Base-by-base conservation (phyloP, 1,140 invertebrate genomes). In the Polypedilum pembai region DNA sequence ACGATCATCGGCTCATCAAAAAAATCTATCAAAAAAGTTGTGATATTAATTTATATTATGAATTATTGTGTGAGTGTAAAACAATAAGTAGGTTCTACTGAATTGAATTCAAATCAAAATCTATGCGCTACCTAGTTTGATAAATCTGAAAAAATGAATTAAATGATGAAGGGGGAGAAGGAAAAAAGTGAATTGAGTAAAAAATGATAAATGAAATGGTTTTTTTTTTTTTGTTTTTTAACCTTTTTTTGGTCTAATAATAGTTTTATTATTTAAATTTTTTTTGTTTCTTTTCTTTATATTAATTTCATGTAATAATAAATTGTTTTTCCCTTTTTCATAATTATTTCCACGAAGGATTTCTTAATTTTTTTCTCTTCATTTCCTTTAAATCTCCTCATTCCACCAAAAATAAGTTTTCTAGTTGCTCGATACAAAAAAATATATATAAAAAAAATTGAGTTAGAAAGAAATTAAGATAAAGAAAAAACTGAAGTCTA, bases 291-390 rank as follows among this genome's bases (percentile, higher is more conserved):
- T 56, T 56, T 56, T 56, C 12, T 56, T 56, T 56, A 56, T 56
- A 56, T 56, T 56, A 56, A 56, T 56, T 56, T 56, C 45, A 56
- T 56, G 45, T 56, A 56, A 56, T 56, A 56, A 56, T 56, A 56
- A 56, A 56, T 56, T 56, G 45, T 8, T 56, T 56, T 56, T 15
- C 45, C 45, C 41, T 45, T 56, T 56, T 56, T 56, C 45, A 56
- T 56, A 56, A 15, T 56, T 33, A 3, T 33, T 33, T 56, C 45
- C 45, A 56, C 0, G 45, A 4, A 56, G 45, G 45, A 56, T n/a
- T 12, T 56, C n/a, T 56, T 56, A 56, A 56, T 12, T 56, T 56
- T 56, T 15, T 56, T 56, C n/a, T n/a, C 45, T 56, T 56, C 45
- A 12, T 56, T 56, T 56, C 45, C n/a, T 56, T 56, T 56, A 15